Conservation (phyloP, 1,140 invertebrate species). For the Pseudomyrmex cubaensis region DNA sequence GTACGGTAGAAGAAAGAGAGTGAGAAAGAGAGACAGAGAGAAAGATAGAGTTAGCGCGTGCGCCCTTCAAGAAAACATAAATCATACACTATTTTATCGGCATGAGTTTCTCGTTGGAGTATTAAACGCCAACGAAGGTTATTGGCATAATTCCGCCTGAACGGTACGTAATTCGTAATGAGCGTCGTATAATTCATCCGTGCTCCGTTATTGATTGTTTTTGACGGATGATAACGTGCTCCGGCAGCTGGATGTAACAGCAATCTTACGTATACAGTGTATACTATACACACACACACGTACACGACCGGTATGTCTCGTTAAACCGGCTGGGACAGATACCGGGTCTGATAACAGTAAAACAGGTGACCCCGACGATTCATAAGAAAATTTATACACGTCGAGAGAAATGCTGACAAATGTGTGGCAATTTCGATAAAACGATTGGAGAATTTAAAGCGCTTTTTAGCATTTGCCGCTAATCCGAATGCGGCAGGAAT, state of each 20-base stretch:
- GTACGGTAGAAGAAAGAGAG: background rate
- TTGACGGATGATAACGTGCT: slow-evolving; percentile 25
- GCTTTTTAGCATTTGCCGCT: slow-evolving; percentile 6
- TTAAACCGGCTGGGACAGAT: slow-evolving; percentile 41
- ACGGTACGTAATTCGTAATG: slow-evolving; percentile 36
- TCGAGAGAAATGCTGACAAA: slow-evolving; percentile 16
- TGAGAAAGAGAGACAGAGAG: too few species aligned
- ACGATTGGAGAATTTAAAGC: background rate
- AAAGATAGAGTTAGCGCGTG: too few species aligned
- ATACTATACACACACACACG: background rate
- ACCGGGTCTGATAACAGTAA: slow-evolving; percentile 54
- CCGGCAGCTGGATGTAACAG: background rate
- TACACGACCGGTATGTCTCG: slow-evolving; percentile 35
- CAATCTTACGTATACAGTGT: background rate
- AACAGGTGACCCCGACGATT: slow-evolving; percentile 6
- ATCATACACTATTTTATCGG: background rate
- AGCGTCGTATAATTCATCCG: slow-evolving; percentile 38
- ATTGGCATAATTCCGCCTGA: slow-evolving; percentile 37
- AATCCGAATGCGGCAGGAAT: background rate
- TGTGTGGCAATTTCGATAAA: background rate
- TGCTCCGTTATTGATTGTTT: slow-evolving; percentile 14
- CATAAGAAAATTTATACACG: background rate
- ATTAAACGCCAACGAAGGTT: slow-evolving; percentile 32
- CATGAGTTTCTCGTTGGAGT: background rate
- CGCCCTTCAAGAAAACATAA: too few species aligned